Evolutionary conservation across 1,140 invertebrate genomes (phyloP), one percentile per base, ranked within the genome.

Genomic region (Adoxophyes honmai): DNA sequence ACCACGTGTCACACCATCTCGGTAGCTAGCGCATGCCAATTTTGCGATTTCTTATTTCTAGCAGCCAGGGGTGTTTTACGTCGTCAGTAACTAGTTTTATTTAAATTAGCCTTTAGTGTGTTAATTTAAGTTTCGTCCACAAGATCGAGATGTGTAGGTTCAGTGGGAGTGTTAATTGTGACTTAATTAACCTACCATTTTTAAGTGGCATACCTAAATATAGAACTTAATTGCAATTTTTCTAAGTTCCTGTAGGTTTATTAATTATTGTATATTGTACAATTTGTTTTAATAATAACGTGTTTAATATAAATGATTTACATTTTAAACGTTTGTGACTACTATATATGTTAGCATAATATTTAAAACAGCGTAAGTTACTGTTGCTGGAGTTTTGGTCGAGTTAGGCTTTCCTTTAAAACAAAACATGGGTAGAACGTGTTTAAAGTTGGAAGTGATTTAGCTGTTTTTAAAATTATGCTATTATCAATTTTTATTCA

Each of bases 201-300:
- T 86, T 86, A 88, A 86, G 86, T 88, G 86, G 83, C 86, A 86
- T 88, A 88, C 70, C 80, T 88, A 88, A 84, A 81, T 86, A 86
- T 88, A 86, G 78, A 86, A 86, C 81, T 86, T 86, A 81, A 86
- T 81, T 86, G 86, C 86, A 88, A 88, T 86, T 88, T 86, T 88
- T 78, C 81, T 88, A 86, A 86, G 86, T 88, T 88, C 86, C 83
- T 88, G 86, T 88, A 88, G 83, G 75, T 78, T 70, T 88, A 86
- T 86, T 83, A 75, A 87, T 86, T 81, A 87, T 82, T 86, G 81
- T 86, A 85, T 84, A 82, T 86, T 77, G 81, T 86, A 88, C 79
- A 88, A 86, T 84, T 86, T 86, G 81, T 88, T 88, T 85, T 83
- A 82, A 76, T 84, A 75, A 69, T 81, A 78, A 78, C 77, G 75